phyloP scores from a whole-genome alignment of 2,113 vertebrate species.

The Lipophrys pholis region DNA sequence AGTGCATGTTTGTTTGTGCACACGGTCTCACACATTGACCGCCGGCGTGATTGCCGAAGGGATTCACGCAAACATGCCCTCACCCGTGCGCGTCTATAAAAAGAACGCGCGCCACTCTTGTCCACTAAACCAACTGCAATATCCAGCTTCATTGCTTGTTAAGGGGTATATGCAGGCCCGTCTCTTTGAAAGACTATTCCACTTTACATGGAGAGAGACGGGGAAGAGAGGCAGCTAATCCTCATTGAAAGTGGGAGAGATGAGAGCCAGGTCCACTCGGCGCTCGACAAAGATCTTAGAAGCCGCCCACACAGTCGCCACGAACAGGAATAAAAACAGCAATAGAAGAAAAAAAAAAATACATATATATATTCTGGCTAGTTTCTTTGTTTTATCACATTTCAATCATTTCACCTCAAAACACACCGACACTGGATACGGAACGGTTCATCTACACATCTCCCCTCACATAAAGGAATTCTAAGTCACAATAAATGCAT shows the following conservation, averaged over 20 bases:
- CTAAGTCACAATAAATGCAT: too few relatives aligned
- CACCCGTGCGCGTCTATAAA: conserved; percentile 26
- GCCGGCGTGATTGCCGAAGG: conserved; percentile 22
- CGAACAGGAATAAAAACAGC: conserved; percentile 35
- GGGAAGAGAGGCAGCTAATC: conserved; percentile 59
- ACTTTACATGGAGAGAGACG: conserved; percentile 44
- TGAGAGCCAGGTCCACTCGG: conserved; percentile 68
- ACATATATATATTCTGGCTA: conserved; percentile 11
- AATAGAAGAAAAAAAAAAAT: conserved; percentile 6
- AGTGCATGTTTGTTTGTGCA: conserved; percentile 25
- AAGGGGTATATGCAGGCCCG: conserved; percentile 26
- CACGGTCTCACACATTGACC: conserved; percentile 11
- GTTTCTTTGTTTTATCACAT: conserved; percentile 32
- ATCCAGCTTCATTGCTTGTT: conserved; percentile 34
- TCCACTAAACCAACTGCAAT: conserved; percentile 1
- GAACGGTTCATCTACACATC: too few relatives aligned
- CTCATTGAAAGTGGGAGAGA: conserved; percentile 68
- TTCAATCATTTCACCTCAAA: conserved; percentile 12
- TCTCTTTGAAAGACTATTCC: conserved; percentile 41
- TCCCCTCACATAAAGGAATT: too few relatives aligned
- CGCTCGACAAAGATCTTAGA: conserved; percentile 54
- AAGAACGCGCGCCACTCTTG: background rate
- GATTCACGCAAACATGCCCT: conserved; percentile 42
- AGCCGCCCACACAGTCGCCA: conserved; percentile 60
- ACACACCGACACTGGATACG: background rate